These are phyloP conservation scores for Thera obeliscata DNA, from an alignment of 2,888 invertebrate genomes.

Conservation along the genomic window DNA sequence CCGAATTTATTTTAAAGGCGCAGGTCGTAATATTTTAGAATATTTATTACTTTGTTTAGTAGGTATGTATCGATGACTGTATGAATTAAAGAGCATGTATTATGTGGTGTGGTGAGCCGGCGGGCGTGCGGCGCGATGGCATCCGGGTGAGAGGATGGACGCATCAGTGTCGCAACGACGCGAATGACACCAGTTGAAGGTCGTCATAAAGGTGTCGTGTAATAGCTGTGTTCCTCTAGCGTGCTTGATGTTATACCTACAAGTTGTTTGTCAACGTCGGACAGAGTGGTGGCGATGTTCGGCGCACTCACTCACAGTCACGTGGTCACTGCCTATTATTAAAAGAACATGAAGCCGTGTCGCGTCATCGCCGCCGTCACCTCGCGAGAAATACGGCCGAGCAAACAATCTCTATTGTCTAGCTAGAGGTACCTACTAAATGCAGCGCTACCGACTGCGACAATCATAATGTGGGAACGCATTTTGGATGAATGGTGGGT, in stretches of 20 bases:
- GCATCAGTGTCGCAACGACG: constrained; percentile 45
- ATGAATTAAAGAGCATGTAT: not conserved
- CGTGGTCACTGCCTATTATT: constrained; percentile 66
- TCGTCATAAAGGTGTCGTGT: constrained; percentile 57
- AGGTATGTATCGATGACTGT: not conserved
- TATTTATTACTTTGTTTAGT: not conserved
- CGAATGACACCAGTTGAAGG: constrained; percentile 56
- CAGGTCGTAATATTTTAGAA: not conserved
- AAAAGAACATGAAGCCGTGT: constrained; percentile 59
- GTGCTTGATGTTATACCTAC: constrained; percentile 53
- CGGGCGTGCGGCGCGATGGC: not conserved
- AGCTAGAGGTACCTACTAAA: constrained; percentile 49
- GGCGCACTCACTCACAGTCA: constrained; percentile 22
- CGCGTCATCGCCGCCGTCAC: constrained; percentile 48
- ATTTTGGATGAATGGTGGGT: constrained; percentile 56
- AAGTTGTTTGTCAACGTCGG: constrained; percentile 76
- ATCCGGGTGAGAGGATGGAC: constrained; percentile 30
- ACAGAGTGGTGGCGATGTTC: constrained; percentile 55
- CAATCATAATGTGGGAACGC: constrained; percentile 51
- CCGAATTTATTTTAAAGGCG: not conserved
- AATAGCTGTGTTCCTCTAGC: constrained; percentile 61
- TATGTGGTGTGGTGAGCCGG: not conserved
- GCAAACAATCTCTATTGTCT: constrained; percentile 62
- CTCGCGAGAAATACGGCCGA: constrained; percentile 50
- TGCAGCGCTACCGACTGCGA: constrained; percentile 43